Evolutionary conservation across 2,113 vertebrate genomes (phyloP).

Genomic region (Coptodon bakossiorum): DNA sequence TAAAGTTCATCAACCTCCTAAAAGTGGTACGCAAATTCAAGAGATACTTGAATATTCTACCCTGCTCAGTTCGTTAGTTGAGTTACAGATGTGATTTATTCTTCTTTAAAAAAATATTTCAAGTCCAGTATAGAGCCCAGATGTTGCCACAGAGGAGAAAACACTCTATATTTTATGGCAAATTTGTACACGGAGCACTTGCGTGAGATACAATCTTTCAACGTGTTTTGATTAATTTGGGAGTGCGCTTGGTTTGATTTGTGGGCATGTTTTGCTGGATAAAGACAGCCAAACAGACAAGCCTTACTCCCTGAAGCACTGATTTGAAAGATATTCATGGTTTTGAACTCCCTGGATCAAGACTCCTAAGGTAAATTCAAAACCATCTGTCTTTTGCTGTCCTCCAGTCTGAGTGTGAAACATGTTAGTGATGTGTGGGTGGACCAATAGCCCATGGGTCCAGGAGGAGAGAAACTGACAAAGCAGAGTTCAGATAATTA

Average conservation of each 20-base stretch:
- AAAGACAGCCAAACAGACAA: neutral
- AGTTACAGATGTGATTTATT: neutral
- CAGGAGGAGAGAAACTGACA: neutral
- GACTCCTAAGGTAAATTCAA: neutral
- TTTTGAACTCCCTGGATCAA: neutral
- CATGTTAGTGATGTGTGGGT: neutral
- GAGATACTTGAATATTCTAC: slow-evolving; percentile 7
- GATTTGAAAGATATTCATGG: neutral
- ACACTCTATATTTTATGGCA: neutral
- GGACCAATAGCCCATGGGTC: neutral
- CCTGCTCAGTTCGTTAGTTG: neutral
- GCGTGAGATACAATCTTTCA: neutral
- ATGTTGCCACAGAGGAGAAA: neutral
- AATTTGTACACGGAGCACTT: neutral
- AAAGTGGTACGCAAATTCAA: neutral
- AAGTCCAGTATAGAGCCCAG: neutral
- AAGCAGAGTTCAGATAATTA: neutral
- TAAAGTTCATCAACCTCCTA: neutral
- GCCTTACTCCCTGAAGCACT: neutral
- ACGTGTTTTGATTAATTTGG: neutral
- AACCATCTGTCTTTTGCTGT: neutral
- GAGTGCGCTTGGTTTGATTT: neutral
- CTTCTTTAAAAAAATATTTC: neutral
- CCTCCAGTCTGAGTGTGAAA: neutral
- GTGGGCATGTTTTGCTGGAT: neutral